Conservation (phyloP, 1,140 invertebrate species). For the Chionoecetes opilio region DNA sequence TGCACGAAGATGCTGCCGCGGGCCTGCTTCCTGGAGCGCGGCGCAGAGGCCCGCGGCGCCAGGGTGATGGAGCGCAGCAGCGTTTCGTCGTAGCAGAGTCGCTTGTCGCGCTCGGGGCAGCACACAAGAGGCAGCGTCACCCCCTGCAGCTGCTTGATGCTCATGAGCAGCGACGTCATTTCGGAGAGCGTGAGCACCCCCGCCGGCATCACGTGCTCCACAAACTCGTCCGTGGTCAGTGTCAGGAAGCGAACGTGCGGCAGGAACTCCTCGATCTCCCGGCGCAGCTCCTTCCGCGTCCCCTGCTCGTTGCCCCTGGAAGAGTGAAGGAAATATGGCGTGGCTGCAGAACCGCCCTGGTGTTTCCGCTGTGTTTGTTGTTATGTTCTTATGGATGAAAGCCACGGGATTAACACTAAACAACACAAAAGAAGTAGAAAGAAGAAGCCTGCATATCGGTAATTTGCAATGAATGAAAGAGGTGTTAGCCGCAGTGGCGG, state of each 20-base stretch:
- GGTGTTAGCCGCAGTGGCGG: no score
- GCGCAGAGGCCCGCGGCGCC: background rate
- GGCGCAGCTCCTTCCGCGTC: background rate
- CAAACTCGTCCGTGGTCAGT: slow-evolving; percentile 66
- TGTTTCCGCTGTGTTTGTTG: background rate
- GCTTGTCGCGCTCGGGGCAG: slow-evolving; percentile 62
- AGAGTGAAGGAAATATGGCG: background rate
- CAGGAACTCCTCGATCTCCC: slow-evolving; percentile 61
- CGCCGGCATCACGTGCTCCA: slow-evolving; percentile 67
- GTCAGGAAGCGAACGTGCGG: slow-evolving; percentile 52
- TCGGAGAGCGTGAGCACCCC: slow-evolving; percentile 58
- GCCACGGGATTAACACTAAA: background rate
- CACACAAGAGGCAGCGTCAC: slow-evolving; percentile 53
- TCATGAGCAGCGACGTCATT: slow-evolving; percentile 54
- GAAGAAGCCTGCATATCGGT: background rate
- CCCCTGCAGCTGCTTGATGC: slow-evolving; percentile 54
- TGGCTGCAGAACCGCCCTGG: background rate
- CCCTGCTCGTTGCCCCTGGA: slow-evolving; percentile 55
- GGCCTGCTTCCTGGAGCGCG: slow-evolving; percentile 53
- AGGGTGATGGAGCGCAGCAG: slow-evolving; percentile 55
- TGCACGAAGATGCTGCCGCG: slow-evolving; percentile 71
- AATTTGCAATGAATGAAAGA: background rate
- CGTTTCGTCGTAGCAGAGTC: slow-evolving; percentile 54
- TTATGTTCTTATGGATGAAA: background rate
- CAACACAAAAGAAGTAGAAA: background rate